Base-by-base conservation (phyloP, 2,888 invertebrate species). In the Vesta saturnalis region DNA sequence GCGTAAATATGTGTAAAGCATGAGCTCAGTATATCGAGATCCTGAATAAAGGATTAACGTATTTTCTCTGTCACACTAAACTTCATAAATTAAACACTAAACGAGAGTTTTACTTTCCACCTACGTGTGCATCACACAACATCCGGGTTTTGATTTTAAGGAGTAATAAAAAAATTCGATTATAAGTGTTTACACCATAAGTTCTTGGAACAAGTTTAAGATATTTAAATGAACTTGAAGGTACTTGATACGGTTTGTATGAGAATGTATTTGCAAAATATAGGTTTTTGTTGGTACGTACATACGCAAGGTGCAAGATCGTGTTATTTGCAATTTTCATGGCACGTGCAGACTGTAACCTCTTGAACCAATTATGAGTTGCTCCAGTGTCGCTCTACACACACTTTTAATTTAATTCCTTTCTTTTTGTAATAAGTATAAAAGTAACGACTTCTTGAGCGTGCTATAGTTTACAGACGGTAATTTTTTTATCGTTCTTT, bases 331-430 rank as follows among this genome's bases (percentile, higher is more conserved):
- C 47, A 49, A 49, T 15, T 49, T 49, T 14, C 47, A 14, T 49
- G 18, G 47, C 47, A 14, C 47, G 47, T 49, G 47, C 47, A 49
- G 47, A 49, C 47, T 49, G 15, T 15, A 49, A 49, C 47, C 47
- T 49, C 47, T 49, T 49, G 47, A 49, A 49, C 47, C 47, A 49
- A 49, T 49, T 49, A 49, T 49, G 47, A 49, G 15, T 49, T 49
- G 18, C 47, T 14, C 8, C 47, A 49, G 18, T 49, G 47, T 18
- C 47, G 47, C 14, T 49, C 47, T 49, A 15, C 18, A 49, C n/a
- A n/a, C 47, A 49, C 47, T 49, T 49, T 18, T 15, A 43, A 49
- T 15, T 49, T 49, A 49, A 18, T 49, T 6, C 15, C 8, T 18
- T 15, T 49, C 1, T 8, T 15, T 4, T 49, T 49, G 30, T 10